Base-by-base conservation (phyloP, 2,113 vertebrate species). In the Clupea harengus region DNA sequence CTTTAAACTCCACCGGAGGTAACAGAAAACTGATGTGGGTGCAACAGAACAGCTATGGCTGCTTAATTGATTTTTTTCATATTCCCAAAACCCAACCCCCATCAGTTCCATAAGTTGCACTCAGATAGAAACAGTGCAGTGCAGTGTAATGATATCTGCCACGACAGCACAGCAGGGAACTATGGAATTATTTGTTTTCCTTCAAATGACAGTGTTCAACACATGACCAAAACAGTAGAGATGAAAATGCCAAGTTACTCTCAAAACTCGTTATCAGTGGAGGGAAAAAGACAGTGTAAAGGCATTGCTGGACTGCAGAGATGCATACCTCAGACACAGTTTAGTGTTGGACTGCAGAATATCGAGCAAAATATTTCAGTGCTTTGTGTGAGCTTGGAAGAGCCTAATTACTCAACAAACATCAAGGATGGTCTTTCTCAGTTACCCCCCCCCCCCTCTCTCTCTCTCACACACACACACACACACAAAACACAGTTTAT, bases 401-500 rank as follows among this genome's bases (percentile, higher is more conserved):
- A 32, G 64, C 11, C n/a, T 72, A 72, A 72, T 72, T 32, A 72
- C 64, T 72, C 28, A 72, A 25, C 64, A 28, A 25, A 60, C 54
- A 17, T 60, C 47, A 49, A 49, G 47, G 47, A 11, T 49, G 9
- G 22, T 60, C 54, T 60, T 20, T 60, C 54, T 22, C 85, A 54
- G 57, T 47, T 78, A 57, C 25, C n/a, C 83, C 72, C 44, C 6
- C 13, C 15, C 45, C 7, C 13, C 86, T 50, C n/a, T 44, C 82
- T n/a, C 50, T 10, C 57, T 45, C 82, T 52, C 54, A 82, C 81
- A 52, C 78, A 78, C 84, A 82, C 81, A 50, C 80, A 44, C 54
- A 85, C 80, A 46, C 85, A 85, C 67, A 85, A 52, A 88, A 83
- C 67, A 88, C 82, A n/a, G n/a, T n/a, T n/a, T n/a, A n/a, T n/a